These are phyloP conservation scores for Saimiri boliviensis DNA, from an alignment of 2,113 vertebrate genomes.

Conservation along the genomic window DNA sequence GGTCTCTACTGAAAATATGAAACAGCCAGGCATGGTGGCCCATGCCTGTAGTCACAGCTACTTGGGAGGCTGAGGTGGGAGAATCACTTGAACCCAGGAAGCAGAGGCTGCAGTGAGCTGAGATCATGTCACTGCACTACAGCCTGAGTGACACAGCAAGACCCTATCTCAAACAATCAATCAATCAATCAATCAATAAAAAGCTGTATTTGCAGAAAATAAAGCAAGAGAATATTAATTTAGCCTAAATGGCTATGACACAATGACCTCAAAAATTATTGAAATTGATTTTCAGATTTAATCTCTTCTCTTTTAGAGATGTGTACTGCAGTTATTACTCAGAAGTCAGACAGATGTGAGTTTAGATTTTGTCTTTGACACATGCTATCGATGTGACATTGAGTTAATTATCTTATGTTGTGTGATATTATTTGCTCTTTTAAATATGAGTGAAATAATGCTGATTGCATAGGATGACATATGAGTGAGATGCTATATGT, in stretches of 20 bases:
- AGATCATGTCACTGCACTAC: too few species aligned
- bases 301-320: neutral
- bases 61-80: too few species aligned
- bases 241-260: neutral
- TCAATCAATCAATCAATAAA: too few species aligned
- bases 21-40: too few species aligned
- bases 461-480: neutral
- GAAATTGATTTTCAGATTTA: conserved; percentile 11
- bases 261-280: conserved; percentile 40
- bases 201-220: neutral
- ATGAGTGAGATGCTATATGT: neutral
- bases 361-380: conserved; percentile 30
- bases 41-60: too few species aligned
- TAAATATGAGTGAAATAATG: neutral
- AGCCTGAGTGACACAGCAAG: too few species aligned
- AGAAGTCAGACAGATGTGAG: neutral
- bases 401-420: neutral
- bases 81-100: too few species aligned
- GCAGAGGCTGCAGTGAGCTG: too few species aligned
- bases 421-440: neutral
- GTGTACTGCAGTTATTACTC: neutral
- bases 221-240: neutral
- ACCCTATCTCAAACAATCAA: too few species aligned
- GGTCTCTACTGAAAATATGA: too few species aligned
- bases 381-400: neutral